A percentile compares a stretch with the other conserved stretches of the same genome.
Conservation (phyloP, 2,888 invertebrate species). For the Pachycephus smyrnensis region DNA sequence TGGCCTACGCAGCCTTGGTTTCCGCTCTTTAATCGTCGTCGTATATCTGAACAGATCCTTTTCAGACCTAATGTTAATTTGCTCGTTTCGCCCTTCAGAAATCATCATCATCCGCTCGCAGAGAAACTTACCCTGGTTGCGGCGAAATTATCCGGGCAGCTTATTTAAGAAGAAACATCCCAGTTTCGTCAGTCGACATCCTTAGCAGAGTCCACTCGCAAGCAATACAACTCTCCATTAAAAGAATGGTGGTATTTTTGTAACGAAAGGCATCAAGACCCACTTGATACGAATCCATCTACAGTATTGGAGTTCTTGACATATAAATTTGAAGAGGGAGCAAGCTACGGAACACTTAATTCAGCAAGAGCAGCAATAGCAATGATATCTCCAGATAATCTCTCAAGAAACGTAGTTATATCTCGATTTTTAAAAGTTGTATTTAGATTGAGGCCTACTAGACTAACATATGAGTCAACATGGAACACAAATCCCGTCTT, state of each 20-base stretch:
- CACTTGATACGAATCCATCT: neutral
- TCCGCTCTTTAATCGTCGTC: conserved; percentile 13
- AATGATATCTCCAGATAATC: conserved; percentile 30
- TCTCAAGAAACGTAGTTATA: conserved; percentile 30
- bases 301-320: conserved; percentile 16
- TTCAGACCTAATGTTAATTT: conserved; percentile 14
- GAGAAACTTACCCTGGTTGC: conserved; percentile 10
- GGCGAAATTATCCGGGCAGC: too few species aligned
- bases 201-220: conserved; percentile 13
- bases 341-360: conserved; percentile 39
- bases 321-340: conserved; percentile 16
- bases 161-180: conserved; percentile 1
- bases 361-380: conserved; percentile 41
- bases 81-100: too few species aligned
- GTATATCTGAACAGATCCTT: neutral
- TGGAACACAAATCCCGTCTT: conserved; percentile 29
- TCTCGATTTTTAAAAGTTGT: conserved; percentile 43
- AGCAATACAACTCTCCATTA: conserved; percentile 17
- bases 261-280: neutral
- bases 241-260: conserved; percentile 24
- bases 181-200: conserved; percentile 16
- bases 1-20: conserved; percentile 28
- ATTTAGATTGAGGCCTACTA: conserved; percentile 31
- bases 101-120: conserved; percentile 9
- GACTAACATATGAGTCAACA: conserved; percentile 13